Base-by-base conservation (phyloP, 1,140 invertebrate species). In the Parasteatoda tepidariorum region DNA sequence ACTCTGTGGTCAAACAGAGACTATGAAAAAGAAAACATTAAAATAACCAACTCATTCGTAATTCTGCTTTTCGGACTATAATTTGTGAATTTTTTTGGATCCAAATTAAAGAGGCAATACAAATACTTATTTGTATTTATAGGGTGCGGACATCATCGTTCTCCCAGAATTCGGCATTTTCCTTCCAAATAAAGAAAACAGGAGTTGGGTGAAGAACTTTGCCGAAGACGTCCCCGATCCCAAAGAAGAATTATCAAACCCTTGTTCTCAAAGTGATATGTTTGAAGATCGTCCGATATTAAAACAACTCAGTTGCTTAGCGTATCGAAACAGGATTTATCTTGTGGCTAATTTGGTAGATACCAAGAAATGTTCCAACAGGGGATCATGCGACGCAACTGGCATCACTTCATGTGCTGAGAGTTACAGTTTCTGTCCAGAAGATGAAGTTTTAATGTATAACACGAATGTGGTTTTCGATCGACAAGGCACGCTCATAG, bases 391-490 rank as follows among this genome's bases (percentile, higher is more conserved):
- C 9, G 83, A 85, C 24, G 26, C 22, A 22, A 57, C 74, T 4
- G 22, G 22, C 2, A 15, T 71, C 90, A 93, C 86, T 86, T 85
- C 0, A 84, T 71, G n/a, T 48, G 4, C 38, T 24, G 26, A 15
- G 2, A 55, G 22, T 22, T 26, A 67, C 2, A 2, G 3, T 15
- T 18, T 22, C 0, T 90, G 90, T 83, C 84, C 88, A 0, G 30
- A 55, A 0, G 89, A 91, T 62, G 89, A 88, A 6, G 85, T 86
- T 7, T 61, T n/a, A 15, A 89, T 92, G 28, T 94, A 93, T 88
- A 96, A 95, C 86, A 94, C 93, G 0, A 93, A 95, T 86, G 91
- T 96, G 0, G 94, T 93, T 0, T 94, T 94, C 86, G 91, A 93
- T 86, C 89, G 92, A 74, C 87, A 89, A 1, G 94, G 94, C 18